Base-by-base conservation (phyloP, 1,140 invertebrate species). In the Coptotermes formosanus region DNA sequence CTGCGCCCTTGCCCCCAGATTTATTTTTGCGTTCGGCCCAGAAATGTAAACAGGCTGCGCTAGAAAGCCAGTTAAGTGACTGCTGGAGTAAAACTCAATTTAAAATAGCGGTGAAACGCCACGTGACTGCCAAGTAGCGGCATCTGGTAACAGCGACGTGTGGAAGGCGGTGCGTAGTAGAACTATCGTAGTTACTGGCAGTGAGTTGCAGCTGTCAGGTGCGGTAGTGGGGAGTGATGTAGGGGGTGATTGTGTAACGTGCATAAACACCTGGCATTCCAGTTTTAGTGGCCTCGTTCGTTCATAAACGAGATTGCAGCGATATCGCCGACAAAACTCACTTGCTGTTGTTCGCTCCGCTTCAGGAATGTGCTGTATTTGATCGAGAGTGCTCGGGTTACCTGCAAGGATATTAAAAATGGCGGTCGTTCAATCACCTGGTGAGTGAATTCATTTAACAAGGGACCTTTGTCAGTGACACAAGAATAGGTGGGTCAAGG, bases 231-330 rank as follows among this genome's bases (percentile, higher is more conserved):
- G 64, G 25, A 75, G n/a, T 4, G 25, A 75, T 25, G 64, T 75
- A 25, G 64, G 64, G 64, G n/a, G 25, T 3, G 25, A 30, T 75
- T 75, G n/a, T n/a, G 14, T 75, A 75, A 75, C 64, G 64, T 30
- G n/a, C 25, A 30, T 75, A 30, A 75, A 30, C 64, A 75, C 64
- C 64, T 75, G 64, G 6, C n/a, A 75, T 75, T 75, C 64, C 64
- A n/a, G 64, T 75, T 75, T 75, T 75, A 75, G 64, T 75, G 64
- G 64, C 64, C 64, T 75, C 64, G 14, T 75, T 75, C 64, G n/a
- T 14, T 75, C 64, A 21, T 16, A 21, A 21, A 55, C 12, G 64
- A 1, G 64, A 75, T 30, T 23, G 21, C 59, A n/a, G 59, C 21
- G 59, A 21, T 25, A 25, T 25, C 8, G 64, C n/a, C 8, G 64